These are phyloP conservation scores for Aquatica leii DNA, from an alignment of 2,888 invertebrate species.

Conservation along the genomic window DNA sequence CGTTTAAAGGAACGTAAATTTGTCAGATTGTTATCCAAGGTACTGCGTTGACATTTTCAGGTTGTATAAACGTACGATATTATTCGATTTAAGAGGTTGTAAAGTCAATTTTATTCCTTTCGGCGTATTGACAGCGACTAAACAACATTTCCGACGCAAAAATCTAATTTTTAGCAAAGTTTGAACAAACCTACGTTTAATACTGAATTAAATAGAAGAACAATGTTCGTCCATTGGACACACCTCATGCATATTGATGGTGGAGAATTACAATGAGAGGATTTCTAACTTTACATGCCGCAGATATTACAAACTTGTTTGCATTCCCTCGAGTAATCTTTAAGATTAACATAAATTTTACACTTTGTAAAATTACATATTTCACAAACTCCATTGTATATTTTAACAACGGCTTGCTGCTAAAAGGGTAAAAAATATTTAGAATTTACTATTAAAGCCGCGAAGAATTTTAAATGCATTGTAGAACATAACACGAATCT, in stretches of 20 bases:
- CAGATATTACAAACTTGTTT: conserved; percentile 52
- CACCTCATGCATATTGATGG: conserved; percentile 51
- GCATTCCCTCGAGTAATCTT: conserved; percentile 49
- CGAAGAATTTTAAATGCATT: conserved; percentile 12
- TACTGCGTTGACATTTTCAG: conserved; percentile 42
- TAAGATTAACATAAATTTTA: conserved; percentile 50
- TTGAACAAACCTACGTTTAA: conserved; percentile 30
- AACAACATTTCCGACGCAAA: background rate
- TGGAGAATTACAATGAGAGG: conserved; percentile 48
- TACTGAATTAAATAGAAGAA: conserved; percentile 40
- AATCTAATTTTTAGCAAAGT: conserved; percentile 18
- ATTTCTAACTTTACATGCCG: conserved; percentile 45
- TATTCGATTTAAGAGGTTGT: conserved; percentile 44
- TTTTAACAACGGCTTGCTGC: background rate
- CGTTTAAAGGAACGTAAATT: conserved; percentile 43
- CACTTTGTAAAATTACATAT: conserved; percentile 47
- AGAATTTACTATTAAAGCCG: conserved; percentile 12
- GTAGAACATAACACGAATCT: conserved; percentile 7
- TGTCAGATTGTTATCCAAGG: conserved; percentile 47
- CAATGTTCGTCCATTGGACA: conserved; percentile 46
- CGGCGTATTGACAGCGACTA: background rate
- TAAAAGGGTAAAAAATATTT: too few relatives aligned
- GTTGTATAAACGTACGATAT: conserved; percentile 41
- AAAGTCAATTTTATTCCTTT: conserved; percentile 28
- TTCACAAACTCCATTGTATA: conserved; percentile 18